A percentile compares a stretch with the other conserved stretches of the same genome.
phyloP scores from a whole-genome alignment of 2,888 invertebrate genomes.

The Pandemis cinnamomeana region DNA sequence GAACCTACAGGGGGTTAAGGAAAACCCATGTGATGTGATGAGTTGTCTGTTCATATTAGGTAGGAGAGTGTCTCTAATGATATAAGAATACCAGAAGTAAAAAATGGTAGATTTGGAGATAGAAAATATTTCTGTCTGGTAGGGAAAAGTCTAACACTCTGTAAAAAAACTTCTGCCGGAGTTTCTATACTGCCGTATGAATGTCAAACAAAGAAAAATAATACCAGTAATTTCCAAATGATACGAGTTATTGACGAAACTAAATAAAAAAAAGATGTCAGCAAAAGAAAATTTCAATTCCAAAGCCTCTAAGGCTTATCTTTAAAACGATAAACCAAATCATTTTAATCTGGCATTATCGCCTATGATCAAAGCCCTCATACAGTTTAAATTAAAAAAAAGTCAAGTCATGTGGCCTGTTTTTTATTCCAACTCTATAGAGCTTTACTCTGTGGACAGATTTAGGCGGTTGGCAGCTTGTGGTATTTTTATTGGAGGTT shows the following conservation, averaged over 20 bases:
- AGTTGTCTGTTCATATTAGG: conserved; percentile 16
- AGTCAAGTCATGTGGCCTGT: background rate
- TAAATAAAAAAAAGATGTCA: too few species aligned
- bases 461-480: conserved; percentile 5
- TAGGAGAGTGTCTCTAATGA: conserved; percentile 11
- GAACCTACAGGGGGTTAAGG: background rate
- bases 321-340: too few species aligned
- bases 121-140: background rate
- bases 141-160: background rate
- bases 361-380: background rate
- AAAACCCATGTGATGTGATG: conserved; percentile 8
- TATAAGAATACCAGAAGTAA: conserved; percentile 8
- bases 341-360: background rate
- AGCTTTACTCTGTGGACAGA: background rate
- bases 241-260: too few species aligned
- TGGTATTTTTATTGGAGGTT: conserved; percentile 9
- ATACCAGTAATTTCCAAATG: too few species aligned
- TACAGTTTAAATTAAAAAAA: background rate
- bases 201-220: too few species aligned
- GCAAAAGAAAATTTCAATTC: too few species aligned
- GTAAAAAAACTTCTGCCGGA: too few species aligned
- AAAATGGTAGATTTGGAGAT: background rate
- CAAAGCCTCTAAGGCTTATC: too few species aligned
- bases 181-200: too few species aligned
- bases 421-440: background rate